These are phyloP conservation scores for Spilogale gracilis DNA, from an alignment of 2,113 vertebrate species.

Conservation along the genomic window DNA sequence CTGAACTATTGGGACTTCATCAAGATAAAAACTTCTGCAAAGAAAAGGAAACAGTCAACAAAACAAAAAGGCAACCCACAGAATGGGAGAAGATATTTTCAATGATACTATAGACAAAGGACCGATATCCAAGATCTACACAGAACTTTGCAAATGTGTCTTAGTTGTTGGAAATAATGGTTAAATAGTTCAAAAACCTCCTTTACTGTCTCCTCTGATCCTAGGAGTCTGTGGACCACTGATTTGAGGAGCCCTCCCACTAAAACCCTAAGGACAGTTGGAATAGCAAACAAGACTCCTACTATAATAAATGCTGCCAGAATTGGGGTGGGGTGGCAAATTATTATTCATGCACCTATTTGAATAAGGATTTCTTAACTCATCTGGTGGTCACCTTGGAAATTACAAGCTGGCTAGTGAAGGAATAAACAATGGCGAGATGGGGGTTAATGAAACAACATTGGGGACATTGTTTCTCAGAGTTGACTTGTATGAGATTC, in stretches of 20 bases:
- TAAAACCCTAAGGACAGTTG: neutral
- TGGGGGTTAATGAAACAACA: neutral
- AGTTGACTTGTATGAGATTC: neutral
- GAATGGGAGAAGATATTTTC: no score
- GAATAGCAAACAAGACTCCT: neutral
- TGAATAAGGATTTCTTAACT: neutral
- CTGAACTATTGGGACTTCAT: no score
- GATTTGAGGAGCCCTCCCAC: neutral
- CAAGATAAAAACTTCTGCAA: no score
- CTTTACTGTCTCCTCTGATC: neutral
- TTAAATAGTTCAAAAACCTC: neutral
- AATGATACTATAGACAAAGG: no score
- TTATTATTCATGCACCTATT: neutral
- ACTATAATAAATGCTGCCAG: neutral
- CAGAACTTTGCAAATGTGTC: neutral
- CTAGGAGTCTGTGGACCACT: neutral
- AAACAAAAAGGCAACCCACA: no score
- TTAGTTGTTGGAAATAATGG: neutral
- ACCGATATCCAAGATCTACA: no score
- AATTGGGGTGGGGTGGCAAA: neutral
- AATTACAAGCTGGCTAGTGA: neutral
- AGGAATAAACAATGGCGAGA: neutral
- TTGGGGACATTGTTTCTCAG: neutral
- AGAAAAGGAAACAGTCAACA: no score
- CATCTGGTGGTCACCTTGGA: neutral